Evolutionary conservation across 23 tunicate genomes (phyloP).

Genomic region (Ciona savignyi): DNA sequence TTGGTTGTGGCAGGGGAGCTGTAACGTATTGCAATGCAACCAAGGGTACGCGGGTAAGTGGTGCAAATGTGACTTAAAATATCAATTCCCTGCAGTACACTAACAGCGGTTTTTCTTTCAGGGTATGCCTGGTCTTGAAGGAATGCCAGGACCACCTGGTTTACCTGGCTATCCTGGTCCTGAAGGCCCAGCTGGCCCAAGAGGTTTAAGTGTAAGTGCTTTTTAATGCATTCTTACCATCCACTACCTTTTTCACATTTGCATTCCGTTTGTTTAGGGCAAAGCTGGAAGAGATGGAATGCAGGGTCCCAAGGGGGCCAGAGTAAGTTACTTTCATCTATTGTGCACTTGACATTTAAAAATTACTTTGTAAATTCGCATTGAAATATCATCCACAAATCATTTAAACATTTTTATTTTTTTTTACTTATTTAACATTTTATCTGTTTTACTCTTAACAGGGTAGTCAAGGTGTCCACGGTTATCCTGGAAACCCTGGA

Average conservation of each 20-base stretch:
- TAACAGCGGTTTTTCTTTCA: conserved; percentile 2
- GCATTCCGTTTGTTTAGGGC: conserved; percentile 52
- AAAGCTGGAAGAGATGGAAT: conserved; percentile 52
- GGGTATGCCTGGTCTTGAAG: conserved; percentile 47
- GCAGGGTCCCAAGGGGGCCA: conserved; percentile 59
- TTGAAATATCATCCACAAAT: too few species aligned
- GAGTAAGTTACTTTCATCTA: conserved; percentile 29
- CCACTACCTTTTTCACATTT: too few species aligned
- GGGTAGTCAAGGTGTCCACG: conserved; percentile 59
- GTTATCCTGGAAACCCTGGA: conserved; percentile 85
- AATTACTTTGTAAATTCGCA: too few species aligned
- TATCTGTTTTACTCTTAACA: neutral
- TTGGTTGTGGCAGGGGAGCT: conserved; percentile 37
- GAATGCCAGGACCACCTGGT: conserved; percentile 38
- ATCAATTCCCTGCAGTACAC: neutral
- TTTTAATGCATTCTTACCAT: too few species aligned
- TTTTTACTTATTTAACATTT: neutral
- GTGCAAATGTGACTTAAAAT: neutral
- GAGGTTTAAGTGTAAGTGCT: conserved; percentile 57
- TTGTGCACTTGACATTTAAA: neutral
- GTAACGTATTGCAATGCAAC: conserved; percentile 73
- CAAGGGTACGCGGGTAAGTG: conserved; percentile 81
- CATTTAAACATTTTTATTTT: neutral
- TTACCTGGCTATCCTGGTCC: conserved; percentile 62
- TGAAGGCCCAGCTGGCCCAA: conserved; percentile 74